Conservation (phyloP, 30 jellyfish, hydroid and myxozoan species). For the Hydractinia echinata region DNA sequence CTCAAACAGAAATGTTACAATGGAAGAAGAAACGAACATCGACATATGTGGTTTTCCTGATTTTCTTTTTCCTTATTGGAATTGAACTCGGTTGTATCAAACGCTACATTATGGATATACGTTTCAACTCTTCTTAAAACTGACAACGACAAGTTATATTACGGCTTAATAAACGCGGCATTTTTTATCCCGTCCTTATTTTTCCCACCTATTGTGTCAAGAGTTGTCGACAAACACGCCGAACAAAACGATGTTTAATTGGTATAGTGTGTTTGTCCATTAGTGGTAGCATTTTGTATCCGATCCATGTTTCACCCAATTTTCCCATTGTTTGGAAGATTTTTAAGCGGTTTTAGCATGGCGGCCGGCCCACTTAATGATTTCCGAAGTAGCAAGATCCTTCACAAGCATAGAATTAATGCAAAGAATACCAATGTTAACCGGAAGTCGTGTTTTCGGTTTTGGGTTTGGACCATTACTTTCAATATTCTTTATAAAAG, state of each 20-base stretch:
- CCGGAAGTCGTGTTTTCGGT: not conserved
- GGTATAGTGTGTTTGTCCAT: not conserved
- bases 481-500: not conserved
- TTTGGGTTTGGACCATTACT: not conserved
- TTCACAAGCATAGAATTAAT: not conserved
- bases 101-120: slow-evolving; percentile 1
- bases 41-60: not conserved
- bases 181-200: not conserved
- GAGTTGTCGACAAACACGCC: not conserved
- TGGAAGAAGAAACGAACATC: not conserved
- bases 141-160: not conserved
- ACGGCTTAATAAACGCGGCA: not conserved
- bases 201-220: not conserved
- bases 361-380: not conserved
- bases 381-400: not conserved
- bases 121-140: not conserved
- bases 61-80: not conserved
- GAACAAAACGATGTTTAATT: not conserved
- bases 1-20: not conserved
- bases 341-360: not conserved
- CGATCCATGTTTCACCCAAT: not conserved
- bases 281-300: not conserved
- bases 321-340: not conserved
- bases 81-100: not conserved
- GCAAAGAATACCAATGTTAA: not conserved